Conservation (phyloP, 2,888 invertebrate species). For the Muscina levida region DNA sequence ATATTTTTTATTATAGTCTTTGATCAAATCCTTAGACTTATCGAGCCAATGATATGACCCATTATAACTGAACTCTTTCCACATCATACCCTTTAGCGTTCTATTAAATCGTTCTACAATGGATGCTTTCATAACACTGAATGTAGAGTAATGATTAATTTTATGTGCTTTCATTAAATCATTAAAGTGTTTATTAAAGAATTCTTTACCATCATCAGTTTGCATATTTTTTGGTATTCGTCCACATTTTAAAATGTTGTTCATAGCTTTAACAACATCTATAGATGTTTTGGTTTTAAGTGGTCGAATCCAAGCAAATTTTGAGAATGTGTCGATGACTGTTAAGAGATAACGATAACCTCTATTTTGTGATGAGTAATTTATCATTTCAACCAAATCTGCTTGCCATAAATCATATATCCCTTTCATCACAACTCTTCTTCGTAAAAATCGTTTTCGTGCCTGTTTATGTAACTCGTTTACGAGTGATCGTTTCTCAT, state of each 20-base stretch:
- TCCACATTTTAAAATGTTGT: slow-evolving; percentile 49
- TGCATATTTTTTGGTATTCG: background rate
- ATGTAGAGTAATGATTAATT: slow-evolving; percentile 8
- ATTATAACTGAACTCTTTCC: no score
- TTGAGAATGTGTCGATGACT: slow-evolving; percentile 41
- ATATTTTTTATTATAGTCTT: background rate
- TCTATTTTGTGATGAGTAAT: slow-evolving; percentile 12
- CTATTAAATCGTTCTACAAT: slow-evolving; percentile 59
- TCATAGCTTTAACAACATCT: slow-evolving; percentile 30
- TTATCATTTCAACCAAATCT: slow-evolving; percentile 14
- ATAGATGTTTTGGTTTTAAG: no score
- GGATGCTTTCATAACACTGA: slow-evolving; percentile 46
- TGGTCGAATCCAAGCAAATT: no score
- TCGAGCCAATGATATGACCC: no score
- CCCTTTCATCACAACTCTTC: slow-evolving; percentile 55
- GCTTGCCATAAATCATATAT: slow-evolving; percentile 36
- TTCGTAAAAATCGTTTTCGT: slow-evolving; percentile 53
- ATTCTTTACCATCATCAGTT: background rate
- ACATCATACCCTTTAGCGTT: no score
- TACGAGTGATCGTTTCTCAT: slow-evolving; percentile 45
- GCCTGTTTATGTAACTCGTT: slow-evolving; percentile 55
- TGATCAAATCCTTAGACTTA: background rate
- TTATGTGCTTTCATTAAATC: no score
- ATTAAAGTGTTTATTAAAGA: slow-evolving; percentile 1
- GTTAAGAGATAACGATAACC: slow-evolving; percentile 28